A percentile compares a stretch with the other conserved stretches of the same genome.
Evolutionary conservation across 1,140 invertebrate genomes (phyloP).

Genomic region (Drosophila sucinea): DNA sequence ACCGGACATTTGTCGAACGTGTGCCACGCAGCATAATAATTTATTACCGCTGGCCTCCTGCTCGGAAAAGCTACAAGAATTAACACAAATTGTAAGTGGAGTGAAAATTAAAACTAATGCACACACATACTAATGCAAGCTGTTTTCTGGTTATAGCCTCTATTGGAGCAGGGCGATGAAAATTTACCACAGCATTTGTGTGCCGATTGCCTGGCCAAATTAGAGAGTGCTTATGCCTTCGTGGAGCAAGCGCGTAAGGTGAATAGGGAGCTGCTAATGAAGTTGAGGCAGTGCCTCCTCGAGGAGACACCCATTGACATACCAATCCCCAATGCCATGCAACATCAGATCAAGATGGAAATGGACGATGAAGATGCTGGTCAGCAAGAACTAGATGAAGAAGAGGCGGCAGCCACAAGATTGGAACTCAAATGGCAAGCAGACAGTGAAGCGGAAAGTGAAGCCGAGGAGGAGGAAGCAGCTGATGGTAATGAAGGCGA

Average conservation of each 20-base stretch:
- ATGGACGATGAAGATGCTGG: conserved; percentile 9
- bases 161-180: conserved; percentile 44
- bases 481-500: conserved; percentile 14
- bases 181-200: conserved; percentile 58
- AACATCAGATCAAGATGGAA: conserved; percentile 53
- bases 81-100: conserved; percentile 59
- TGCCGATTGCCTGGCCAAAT: conserved; percentile 32
- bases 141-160: conserved; percentile 18
- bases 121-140: background rate
- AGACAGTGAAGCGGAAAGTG: conserved; percentile 33
- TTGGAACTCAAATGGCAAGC: conserved; percentile 35
- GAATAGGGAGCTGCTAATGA: conserved; percentile 45
- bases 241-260: conserved; percentile 53
- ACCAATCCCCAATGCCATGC: background rate
- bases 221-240: conserved; percentile 59
- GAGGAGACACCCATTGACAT: conserved; percentile 65
- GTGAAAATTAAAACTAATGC: background rate
- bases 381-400: conserved; percentile 4
- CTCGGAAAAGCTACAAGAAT: conserved; percentile 45
- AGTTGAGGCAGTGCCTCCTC: conserved; percentile 46
- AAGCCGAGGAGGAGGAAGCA: conserved; percentile 27
- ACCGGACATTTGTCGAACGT: conserved; percentile 57
- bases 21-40: conserved; percentile 40
- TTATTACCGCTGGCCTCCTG: conserved; percentile 45
- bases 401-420: background rate